Evolutionary conservation across 1,140 invertebrate species (phyloP).

Genomic region (Artemia franciscana): DNA sequence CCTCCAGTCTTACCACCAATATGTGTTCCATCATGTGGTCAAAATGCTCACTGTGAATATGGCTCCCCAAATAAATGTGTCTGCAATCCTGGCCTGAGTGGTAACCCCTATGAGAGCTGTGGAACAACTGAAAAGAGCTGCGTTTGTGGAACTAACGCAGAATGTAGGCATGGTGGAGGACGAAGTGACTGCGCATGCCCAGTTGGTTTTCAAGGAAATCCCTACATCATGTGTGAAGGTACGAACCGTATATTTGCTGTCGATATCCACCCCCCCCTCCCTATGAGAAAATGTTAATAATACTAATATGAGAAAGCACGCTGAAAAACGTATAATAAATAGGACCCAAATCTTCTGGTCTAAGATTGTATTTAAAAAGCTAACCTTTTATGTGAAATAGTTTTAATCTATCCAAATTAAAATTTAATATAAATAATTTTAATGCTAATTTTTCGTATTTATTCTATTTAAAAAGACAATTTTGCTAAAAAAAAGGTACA

Average conservation of each 20-base stretch:
- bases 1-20: slow-evolving; percentile 51
- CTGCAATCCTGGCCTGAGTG: slow-evolving; percentile 53
- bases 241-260: slow-evolving; percentile 1
- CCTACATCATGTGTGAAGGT: slow-evolving; percentile 55
- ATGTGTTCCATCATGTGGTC: slow-evolving; percentile 51
- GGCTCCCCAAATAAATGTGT: slow-evolving; percentile 44
- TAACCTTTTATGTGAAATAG: too few relatives aligned
- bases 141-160: slow-evolving; percentile 48
- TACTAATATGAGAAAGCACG: too few relatives aligned
- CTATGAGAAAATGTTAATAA: too few relatives aligned
- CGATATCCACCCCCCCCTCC: too few relatives aligned
- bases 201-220: slow-evolving; percentile 56
- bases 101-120: slow-evolving; percentile 67
- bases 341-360: too few relatives aligned
- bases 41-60: slow-evolving; percentile 69
- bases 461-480: too few relatives aligned
- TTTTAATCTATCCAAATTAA: too few relatives aligned
- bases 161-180: slow-evolving; percentile 43
- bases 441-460: too few relatives aligned
- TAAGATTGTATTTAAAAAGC: too few relatives aligned
- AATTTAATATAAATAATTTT: too few relatives aligned
- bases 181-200: slow-evolving; percentile 56
- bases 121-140: slow-evolving; percentile 41
- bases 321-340: too few relatives aligned
- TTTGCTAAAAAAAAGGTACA: too few relatives aligned